Percentiles rank a stretch among this genome's conserved stretches.
These are phyloP conservation scores for Australoheros scitulus DNA, from an alignment of 2,113 vertebrate genomes.

Conservation along the genomic window DNA sequence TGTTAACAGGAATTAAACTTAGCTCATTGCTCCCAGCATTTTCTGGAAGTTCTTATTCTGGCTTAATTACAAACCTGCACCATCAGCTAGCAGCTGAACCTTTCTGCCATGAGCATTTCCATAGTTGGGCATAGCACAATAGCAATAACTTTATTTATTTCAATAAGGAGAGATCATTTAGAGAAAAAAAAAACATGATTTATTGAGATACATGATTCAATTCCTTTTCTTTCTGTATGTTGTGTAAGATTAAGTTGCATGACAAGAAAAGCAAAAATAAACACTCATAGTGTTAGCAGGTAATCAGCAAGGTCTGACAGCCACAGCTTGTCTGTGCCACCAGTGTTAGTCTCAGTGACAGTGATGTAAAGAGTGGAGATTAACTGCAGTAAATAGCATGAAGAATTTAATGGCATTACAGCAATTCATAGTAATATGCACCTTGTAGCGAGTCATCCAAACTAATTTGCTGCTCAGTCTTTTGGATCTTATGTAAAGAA, in stretches of 20 bases:
- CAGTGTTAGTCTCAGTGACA: neutral
- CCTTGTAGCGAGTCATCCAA: constrained; percentile 5
- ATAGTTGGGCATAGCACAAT: no score
- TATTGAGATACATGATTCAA: no score
- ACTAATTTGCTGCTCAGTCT: constrained; percentile 30
- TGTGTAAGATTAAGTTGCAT: neutral
- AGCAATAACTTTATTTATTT: no score
- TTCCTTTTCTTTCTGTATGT: neutral
- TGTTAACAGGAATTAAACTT: neutral
- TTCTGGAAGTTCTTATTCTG: neutral
- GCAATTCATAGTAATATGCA: constrained; percentile 19
- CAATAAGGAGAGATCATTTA: no score
- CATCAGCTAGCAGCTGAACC: no score
- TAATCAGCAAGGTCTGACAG: neutral
- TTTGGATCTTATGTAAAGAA: constrained; percentile 5
- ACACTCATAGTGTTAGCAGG: neutral
- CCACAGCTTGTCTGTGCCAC: neutral
- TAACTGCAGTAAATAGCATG: constrained; percentile 18
- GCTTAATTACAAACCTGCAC: neutral
- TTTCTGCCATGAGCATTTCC: no score
- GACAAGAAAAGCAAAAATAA: neutral
- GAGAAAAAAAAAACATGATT: no score
- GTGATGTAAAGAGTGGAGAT: constrained; percentile 5
- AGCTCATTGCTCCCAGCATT: neutral
- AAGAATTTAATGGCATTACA: constrained; percentile 33